Conservation (phyloP, 2,888 invertebrate species). For the Bembecia ichneumoniformis region DNA sequence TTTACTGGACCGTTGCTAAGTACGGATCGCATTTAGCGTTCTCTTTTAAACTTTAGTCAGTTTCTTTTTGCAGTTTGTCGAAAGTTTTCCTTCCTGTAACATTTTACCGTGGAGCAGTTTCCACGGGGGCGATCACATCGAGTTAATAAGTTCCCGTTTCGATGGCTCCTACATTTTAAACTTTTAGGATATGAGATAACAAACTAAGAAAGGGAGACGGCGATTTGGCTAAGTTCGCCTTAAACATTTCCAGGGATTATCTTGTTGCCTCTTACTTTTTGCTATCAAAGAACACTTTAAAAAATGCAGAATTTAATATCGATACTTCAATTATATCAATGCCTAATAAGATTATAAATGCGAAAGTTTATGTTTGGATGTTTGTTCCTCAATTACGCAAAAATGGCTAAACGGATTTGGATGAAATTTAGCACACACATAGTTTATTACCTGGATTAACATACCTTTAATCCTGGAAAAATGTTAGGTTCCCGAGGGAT, state of each 20-base stretch:
- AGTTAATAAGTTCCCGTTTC: constrained; percentile 71
- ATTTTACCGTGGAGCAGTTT: constrained; percentile 65
- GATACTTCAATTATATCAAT: not conserved
- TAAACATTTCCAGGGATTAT: constrained; percentile 43
- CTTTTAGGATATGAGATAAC: constrained; percentile 72
- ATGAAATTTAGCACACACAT: no score
- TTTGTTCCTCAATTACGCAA: no score
- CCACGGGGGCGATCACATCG: constrained; percentile 64
- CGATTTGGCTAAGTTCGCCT: constrained; percentile 64
- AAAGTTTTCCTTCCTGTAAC: constrained; percentile 66
- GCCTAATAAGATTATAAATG: not conserved
- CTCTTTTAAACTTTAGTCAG: constrained; percentile 58
- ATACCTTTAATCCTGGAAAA: no score
- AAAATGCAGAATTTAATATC: no score
- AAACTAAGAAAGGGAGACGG: constrained; percentile 64
- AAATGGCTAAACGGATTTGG: no score
- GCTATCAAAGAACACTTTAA: no score
- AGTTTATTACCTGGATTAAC: no score
- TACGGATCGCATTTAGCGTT: constrained; percentile 60
- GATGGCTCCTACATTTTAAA: constrained; percentile 70
- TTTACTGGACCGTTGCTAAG: constrained; percentile 35
- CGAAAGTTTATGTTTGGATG: no score
- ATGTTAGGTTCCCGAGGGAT: no score
- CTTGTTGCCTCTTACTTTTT: constrained; percentile 19
- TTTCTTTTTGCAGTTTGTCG: constrained; percentile 63